Conservation (phyloP, 1,140 invertebrate genomes). For the Drosophila fuyamai region DNA sequence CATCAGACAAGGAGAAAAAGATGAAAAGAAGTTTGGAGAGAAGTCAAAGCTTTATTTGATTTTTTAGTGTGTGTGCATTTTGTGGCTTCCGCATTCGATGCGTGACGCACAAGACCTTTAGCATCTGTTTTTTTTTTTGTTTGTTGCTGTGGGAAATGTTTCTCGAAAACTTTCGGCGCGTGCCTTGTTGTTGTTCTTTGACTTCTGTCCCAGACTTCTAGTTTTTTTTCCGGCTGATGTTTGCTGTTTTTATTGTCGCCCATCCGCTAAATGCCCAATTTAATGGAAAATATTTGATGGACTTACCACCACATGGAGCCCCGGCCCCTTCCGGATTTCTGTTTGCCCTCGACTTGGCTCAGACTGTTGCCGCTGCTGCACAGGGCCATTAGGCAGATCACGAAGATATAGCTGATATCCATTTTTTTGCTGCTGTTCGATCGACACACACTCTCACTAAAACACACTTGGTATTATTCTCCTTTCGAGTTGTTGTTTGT, state of each 20-base stretch:
- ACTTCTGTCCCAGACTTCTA: constrained; percentile 13
- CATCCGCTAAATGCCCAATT: constrained; percentile 60
- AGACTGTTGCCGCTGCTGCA: constrained; percentile 52
- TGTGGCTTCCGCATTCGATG: constrained; percentile 73
- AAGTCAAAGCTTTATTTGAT: constrained; percentile 27
- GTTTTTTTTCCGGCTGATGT: constrained; percentile 30
- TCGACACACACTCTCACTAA: constrained; percentile 45
- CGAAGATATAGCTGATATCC: constrained; percentile 81
- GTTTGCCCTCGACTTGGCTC: constrained; percentile 74
- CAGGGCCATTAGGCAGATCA: constrained; percentile 72
- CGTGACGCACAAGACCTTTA: constrained; percentile 61
- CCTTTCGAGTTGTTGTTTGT: constrained; percentile 39
- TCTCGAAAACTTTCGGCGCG: constrained; percentile 45
- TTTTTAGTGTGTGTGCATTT: constrained; percentile 47
- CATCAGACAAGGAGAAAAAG: constrained; percentile 37
- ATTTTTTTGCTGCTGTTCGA: constrained; percentile 50
- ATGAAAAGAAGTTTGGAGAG: constrained; percentile 1
- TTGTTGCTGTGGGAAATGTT: constrained; percentile 51
- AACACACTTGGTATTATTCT: constrained; percentile 35
- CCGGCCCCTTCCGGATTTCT: constrained; percentile 79
- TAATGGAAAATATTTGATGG: constrained; percentile 32
- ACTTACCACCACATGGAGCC: constrained; percentile 85
- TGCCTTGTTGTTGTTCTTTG: constrained; percentile 43
- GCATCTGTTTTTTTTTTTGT: constrained; percentile 39
- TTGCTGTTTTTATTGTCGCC: constrained; percentile 60